These are phyloP conservation scores for Cryptocheilus praepositus DNA, from an alignment of 2,888 invertebrate genomes.

Conservation along the genomic window DNA sequence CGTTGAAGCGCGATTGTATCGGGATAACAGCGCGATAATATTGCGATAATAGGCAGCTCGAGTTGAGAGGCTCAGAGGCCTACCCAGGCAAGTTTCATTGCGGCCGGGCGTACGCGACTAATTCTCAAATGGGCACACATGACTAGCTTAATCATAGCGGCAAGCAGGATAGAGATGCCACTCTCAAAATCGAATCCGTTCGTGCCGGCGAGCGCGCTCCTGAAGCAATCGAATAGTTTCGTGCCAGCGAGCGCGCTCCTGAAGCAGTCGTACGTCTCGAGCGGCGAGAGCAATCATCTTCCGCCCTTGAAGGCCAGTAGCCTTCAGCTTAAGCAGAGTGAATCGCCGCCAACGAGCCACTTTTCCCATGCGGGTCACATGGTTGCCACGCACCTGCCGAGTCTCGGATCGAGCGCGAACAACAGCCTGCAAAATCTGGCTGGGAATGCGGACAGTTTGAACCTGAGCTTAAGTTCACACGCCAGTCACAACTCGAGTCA, in stretches of 20 bases:
- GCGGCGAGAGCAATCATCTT: constrained; percentile 74
- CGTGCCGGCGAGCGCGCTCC: constrained; percentile 65
- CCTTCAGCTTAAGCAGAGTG: not conserved
- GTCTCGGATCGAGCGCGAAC: constrained; percentile 64
- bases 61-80: not conserved
- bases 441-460: constrained; percentile 59
- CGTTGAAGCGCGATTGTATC: too few species aligned
- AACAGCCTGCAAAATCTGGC: constrained; percentile 68
- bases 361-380: constrained; percentile 70
- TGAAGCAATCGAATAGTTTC: constrained; percentile 73
- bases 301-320: constrained; percentile 72
- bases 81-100: not conserved
- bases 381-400: constrained; percentile 57
- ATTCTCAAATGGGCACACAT: constrained; percentile 56
- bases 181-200: constrained; percentile 75
- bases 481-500: constrained; percentile 47
- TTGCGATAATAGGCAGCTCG: too few species aligned
- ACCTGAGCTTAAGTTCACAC: constrained; percentile 58
- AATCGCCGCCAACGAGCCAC: constrained; percentile 18
- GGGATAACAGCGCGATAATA: too few species aligned
- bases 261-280: constrained; percentile 72
- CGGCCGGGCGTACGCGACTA: too few species aligned
- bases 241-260: constrained; percentile 64
- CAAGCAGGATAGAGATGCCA: constrained; percentile 73
- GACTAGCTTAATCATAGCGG: constrained; percentile 58